Evolutionary conservation across 2,797 vertebrate genomes (phyloP).

Genomic region (Denticeps clupeoides): DNA sequence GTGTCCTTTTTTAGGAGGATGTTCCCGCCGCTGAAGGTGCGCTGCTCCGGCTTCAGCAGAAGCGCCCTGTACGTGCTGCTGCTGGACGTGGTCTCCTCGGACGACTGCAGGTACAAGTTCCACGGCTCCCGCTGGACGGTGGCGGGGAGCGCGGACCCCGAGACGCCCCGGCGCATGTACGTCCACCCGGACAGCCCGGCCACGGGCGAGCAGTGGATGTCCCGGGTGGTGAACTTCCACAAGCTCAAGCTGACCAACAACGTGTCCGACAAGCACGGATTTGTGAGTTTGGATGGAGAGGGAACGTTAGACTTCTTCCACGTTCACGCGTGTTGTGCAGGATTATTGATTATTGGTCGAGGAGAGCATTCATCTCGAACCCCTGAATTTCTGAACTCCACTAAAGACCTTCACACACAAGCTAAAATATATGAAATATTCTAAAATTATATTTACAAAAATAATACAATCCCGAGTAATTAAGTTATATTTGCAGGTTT

Average conservation of each 20-base stretch:
- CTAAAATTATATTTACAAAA: too few relatives aligned
- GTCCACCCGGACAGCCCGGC: constrained; percentile 91
- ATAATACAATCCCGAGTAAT: too few relatives aligned
- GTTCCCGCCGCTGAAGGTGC: constrained; percentile 86
- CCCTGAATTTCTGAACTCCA: too few relatives aligned
- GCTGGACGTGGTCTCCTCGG: constrained; percentile 84
- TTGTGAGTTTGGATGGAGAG: too few relatives aligned
- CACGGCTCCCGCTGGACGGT: constrained; percentile 88
- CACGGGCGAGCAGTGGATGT: constrained; percentile 90
- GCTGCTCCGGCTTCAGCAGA: constrained; percentile 76
- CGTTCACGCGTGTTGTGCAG: too few relatives aligned
- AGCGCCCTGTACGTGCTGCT: constrained; percentile 79
- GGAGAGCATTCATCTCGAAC: too few relatives aligned
- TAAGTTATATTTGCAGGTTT: too few relatives aligned
- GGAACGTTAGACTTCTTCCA: too few relatives aligned
- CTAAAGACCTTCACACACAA: too few relatives aligned
- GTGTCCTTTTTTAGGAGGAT: constrained; percentile 82
- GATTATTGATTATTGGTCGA: too few relatives aligned
- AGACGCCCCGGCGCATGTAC: constrained; percentile 89
- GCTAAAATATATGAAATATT: too few relatives aligned
- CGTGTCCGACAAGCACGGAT: constrained; percentile 87
- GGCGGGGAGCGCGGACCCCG: constrained; percentile 87
- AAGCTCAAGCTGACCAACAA: constrained; percentile 94
- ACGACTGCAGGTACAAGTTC: constrained; percentile 89
- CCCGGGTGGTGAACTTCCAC: constrained; percentile 83